Conservation (phyloP, 1,140 invertebrate species). For the Dendrolimus kikuchii region DNA sequence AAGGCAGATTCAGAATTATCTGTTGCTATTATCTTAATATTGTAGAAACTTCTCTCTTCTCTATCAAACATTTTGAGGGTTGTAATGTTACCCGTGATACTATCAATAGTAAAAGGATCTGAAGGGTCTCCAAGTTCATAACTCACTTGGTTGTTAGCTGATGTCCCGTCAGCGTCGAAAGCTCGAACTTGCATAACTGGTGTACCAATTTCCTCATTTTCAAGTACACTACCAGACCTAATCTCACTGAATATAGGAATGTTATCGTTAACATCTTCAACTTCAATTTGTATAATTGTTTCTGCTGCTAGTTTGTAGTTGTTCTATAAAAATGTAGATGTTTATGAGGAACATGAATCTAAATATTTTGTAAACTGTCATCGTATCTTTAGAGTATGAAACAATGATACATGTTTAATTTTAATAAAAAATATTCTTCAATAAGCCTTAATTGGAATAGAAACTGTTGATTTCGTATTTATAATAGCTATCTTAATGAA, state of each 20-base stretch:
- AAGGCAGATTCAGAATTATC: constrained; percentile 91
- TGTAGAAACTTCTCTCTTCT: constrained; percentile 84
- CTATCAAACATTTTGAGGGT: constrained; percentile 85
- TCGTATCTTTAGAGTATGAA: no score
- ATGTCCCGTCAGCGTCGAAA: constrained; percentile 88
- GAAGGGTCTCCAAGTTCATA: constrained; percentile 81
- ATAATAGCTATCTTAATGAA: no score
- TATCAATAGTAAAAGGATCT: constrained; percentile 85
- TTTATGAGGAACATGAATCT: no score
- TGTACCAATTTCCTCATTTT: constrained; percentile 86
- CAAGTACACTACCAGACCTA: constrained; percentile 83
- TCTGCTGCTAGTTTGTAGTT: constrained; percentile 85
- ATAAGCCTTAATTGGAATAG: no score
- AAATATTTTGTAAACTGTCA: no score
- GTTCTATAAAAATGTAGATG: constrained; percentile 72
- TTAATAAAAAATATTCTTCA: constrained; percentile 2
- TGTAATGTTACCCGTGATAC: constrained; percentile 87
- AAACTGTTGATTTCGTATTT: no score
- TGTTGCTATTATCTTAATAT: constrained; percentile 86
- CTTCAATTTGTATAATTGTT: constrained; percentile 82
- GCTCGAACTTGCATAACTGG: constrained; percentile 90
- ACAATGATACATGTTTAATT: not conserved
- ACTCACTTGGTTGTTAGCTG: constrained; percentile 84
- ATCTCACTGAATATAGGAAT: constrained; percentile 87
- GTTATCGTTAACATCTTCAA: constrained; percentile 91